Base-by-base conservation (phyloP, 2,888 invertebrate genomes). In the Volucella zonaria region DNA sequence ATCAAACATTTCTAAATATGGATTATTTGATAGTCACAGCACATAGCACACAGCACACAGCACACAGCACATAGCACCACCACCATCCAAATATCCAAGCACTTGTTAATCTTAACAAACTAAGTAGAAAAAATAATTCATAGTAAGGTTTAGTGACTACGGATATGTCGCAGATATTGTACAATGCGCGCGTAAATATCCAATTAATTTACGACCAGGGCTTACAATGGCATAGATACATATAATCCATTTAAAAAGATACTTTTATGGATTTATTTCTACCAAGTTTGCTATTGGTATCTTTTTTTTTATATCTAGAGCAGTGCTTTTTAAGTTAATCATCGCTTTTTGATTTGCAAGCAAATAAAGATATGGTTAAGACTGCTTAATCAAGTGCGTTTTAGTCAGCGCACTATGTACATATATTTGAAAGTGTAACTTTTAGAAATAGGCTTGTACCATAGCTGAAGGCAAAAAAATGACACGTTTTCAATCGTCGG, bases 1-100 rank as follows among this genome's bases (percentile, higher is more conserved):
- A 80, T 85, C 67, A 85, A 85, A 81, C 58, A 68, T 75, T 85
- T 85, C 83, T 85, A 67, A 77, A 85, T 85, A 77, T 77, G 81
- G 82, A 81, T 77, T 81, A 81, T 70, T 59, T 66, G 76, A 76
- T 67, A 70, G 58, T 49, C 59, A 40, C 42, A 43, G 40, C 2
- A 14, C n/a, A 18, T 12, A 47, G 40, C 15, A 31, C 12, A 38
- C 11, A 45, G 40, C 14, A n/a, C 11, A 45, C 6, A 49, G 15
- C 40, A n/a, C 59, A 40, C 42, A 43, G 40, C 2, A 14, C n/a
- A 18, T 12, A 47, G 40, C 15, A 31, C 12, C 40, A 59, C 40
- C 14, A 11, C 1, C 31, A 40, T 47, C 49, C 38, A 51, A 58
- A 59, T 42, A 67, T 42, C 58, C 64, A 59, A 73, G 42, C 59